Conservation (phyloP, 2,113 vertebrate genomes). For the Neodontobutis hainanensis region DNA sequence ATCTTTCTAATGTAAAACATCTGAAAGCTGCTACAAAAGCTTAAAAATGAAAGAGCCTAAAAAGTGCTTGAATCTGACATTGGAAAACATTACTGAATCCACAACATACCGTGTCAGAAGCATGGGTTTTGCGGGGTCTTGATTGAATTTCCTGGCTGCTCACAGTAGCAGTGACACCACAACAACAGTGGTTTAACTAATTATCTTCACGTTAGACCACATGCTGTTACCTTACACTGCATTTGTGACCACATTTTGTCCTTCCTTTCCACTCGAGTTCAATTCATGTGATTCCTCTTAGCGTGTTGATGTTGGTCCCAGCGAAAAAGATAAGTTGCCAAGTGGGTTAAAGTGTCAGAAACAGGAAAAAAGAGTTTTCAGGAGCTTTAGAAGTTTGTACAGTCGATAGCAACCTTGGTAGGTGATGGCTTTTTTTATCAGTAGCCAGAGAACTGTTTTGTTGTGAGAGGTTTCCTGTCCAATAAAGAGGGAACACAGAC, state of each 20-base stretch:
- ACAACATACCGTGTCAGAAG: neutral
- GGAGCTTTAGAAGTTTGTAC: conserved; percentile 4
- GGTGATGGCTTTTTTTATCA: neutral
- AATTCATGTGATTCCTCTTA: conserved; percentile 47
- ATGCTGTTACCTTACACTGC: neutral
- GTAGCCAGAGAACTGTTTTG: neutral
- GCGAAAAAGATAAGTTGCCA: conserved; percentile 22
- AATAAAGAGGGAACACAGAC: conserved; percentile 22
- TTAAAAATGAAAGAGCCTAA: no score
- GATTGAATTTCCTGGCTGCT: conserved; percentile 30
- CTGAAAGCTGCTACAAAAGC: no score
- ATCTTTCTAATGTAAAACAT: no score
- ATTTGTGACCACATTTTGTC: neutral
- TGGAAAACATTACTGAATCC: neutral
- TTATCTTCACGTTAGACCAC: conserved; percentile 21
- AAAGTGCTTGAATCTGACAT: no score
- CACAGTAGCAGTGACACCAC: neutral
- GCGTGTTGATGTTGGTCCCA: conserved; percentile 22
- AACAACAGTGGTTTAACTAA: conserved; percentile 4
- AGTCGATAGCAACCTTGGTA: neutral
- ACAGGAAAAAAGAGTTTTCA: conserved; percentile 14
- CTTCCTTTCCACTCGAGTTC: neutral
- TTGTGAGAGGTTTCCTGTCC: conserved; percentile 13
- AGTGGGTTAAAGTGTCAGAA: conserved; percentile 39
- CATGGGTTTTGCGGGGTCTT: conserved; percentile 3